These are phyloP conservation scores for Cryptocephalus primarius DNA, from an alignment of 2,888 invertebrate species.

Conservation along the genomic window DNA sequence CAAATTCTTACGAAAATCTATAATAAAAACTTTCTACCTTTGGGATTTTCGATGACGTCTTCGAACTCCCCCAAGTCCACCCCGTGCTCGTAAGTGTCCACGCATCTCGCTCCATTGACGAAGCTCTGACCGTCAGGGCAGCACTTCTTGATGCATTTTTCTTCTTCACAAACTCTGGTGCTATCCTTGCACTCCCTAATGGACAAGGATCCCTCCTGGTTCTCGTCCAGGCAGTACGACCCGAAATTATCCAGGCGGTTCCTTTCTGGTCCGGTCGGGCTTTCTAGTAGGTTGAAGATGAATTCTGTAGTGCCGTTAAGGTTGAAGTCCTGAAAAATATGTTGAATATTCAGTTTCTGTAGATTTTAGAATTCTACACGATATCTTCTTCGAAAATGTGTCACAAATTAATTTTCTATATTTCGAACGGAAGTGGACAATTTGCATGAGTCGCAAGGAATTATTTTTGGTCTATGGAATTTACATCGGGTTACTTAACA, in stretches of 20 bases:
- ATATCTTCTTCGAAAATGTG: no score
- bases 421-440: no score
- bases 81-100: conserved; percentile 22
- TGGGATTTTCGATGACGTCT: conserved; percentile 15
- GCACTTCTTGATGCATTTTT: conserved; percentile 41
- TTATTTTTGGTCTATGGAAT: no score
- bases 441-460: no score
- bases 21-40: conserved; percentile 10
- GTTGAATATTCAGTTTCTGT: no score
- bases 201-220: conserved; percentile 12
- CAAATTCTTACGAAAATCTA: no score
- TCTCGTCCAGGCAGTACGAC: conserved; percentile 17
- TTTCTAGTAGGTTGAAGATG: no score
- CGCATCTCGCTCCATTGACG: conserved; percentile 21
- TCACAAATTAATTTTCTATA: no score
- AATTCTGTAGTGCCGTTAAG: no score
- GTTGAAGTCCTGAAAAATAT: no score
- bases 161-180: conserved; percentile 17
- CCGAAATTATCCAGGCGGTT: neutral
- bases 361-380: no score
- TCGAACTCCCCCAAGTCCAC: conserved; percentile 16
- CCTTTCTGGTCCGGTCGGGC: neutral
- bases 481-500: no score
- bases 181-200: conserved; percentile 20
- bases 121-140: conserved; percentile 46